These are phyloP conservation scores for Lacerta bilineata DNA, from an alignment of 2,797 vertebrate species.

Conservation along the genomic window DNA sequence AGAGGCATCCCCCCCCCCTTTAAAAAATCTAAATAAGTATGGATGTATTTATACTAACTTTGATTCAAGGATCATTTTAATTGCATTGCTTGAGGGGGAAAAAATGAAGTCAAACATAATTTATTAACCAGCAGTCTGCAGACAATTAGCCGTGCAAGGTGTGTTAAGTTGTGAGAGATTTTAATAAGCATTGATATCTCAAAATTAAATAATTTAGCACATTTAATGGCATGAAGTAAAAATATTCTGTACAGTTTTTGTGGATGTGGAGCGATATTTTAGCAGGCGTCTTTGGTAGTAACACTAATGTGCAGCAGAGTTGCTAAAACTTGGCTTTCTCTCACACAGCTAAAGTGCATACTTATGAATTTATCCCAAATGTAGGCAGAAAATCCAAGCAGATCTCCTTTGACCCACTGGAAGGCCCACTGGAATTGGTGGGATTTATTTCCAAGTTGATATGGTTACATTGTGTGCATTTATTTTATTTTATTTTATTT, in stretches of 20 bases:
- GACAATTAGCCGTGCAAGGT: constrained; percentile 42
- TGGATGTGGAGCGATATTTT: not conserved
- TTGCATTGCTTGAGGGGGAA: not conserved
- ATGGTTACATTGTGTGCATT: not conserved
- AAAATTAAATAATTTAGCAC: constrained; percentile 40
- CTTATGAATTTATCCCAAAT: not conserved
- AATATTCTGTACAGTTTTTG: constrained; percentile 22
- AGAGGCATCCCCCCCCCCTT: not conserved
- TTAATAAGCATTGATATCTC: constrained; percentile 46
- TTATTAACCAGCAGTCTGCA: constrained; percentile 35
- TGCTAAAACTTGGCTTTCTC: not conserved
- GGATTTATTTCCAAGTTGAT: not conserved
- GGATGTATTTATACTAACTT: constrained; percentile 30
- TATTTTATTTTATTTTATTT: not conserved
- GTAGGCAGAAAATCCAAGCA: not conserved
- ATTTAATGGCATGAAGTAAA: constrained; percentile 2
- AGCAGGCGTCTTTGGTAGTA: not conserved
- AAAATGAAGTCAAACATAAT: constrained; percentile 40
- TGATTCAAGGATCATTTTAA: constrained; percentile 41
- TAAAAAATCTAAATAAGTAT: constrained; percentile 31
- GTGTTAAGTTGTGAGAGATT: constrained; percentile 31
- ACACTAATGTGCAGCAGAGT: not conserved
- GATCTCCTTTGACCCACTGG: not conserved
- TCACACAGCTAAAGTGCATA: not conserved
- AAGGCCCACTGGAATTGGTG: not conserved